Conservation (phyloP, 2,113 vertebrate species). For the Orcinus orca region DNA sequence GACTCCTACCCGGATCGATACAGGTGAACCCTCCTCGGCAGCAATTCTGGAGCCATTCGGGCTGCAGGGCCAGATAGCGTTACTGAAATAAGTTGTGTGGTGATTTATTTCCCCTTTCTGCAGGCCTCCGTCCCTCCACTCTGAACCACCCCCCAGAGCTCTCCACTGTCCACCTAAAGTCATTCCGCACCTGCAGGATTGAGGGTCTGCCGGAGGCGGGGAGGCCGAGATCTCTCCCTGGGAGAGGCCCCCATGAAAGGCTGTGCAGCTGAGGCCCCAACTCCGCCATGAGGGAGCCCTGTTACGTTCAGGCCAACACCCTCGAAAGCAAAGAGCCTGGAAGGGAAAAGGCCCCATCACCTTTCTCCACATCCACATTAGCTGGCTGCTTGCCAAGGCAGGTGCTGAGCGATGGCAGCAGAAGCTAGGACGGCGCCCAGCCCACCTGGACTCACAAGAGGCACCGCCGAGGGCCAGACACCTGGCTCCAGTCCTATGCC, state of each 20-base stretch:
- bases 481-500: not conserved
- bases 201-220: not conserved
- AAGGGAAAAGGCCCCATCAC: not conserved
- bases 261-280: not conserved
- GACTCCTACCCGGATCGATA: not conserved
- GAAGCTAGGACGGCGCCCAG: no score
- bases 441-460: not conserved
- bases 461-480: fast-evolving
- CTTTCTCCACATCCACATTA: not conserved
- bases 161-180: not conserved
- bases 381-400: not conserved
- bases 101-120: not conserved
- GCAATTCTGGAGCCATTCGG: not conserved
- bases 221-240: not conserved
- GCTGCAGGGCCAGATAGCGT: not conserved
- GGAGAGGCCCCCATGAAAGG: not conserved
- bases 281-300: not conserved
- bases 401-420: not conserved
- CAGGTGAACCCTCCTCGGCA: not conserved
- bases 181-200: not conserved
- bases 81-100: not conserved
- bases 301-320: not conserved
- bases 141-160: not conserved
- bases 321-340: not conserved
- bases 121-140: not conserved